Conservation (phyloP, 2,113 vertebrate species). For the Spilogale gracilis region DNA sequence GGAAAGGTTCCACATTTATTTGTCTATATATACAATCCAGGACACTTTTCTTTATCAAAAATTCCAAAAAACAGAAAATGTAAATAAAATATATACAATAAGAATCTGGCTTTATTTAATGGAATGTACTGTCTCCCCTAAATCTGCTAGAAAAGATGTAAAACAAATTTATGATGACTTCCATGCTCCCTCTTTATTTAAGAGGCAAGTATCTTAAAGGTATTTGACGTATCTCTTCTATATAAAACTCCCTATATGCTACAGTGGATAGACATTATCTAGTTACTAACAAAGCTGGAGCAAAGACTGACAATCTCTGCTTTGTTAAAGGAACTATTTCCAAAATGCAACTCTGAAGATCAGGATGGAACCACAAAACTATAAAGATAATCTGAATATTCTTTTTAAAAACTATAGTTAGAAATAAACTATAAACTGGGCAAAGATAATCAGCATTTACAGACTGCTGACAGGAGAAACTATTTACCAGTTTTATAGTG, state of each 20-base stretch:
- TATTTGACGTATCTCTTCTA: neutral
- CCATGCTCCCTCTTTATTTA: neutral
- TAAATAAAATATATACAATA: neutral
- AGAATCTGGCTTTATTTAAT: neutral
- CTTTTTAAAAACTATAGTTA: neutral
- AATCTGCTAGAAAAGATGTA: neutral
- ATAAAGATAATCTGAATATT: neutral
- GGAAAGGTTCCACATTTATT: neutral
- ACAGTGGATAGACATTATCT: neutral
- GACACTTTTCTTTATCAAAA: neutral
- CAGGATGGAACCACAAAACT: neutral
- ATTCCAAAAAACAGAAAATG: neutral
- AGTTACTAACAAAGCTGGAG: neutral
- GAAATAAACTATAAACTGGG: neutral
- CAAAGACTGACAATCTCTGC: neutral
- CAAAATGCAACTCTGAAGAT: neutral
- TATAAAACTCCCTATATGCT: neutral
- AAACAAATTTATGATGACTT: neutral
- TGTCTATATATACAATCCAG: neutral
- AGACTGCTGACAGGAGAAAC: neutral
- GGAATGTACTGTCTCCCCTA: neutral
- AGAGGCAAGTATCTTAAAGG: neutral
- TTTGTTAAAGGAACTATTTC: neutral
- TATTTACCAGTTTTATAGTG: neutral
- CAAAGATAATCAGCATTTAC: neutral